These are phyloP conservation scores for Marisa cornuarietis DNA, from an alignment of 1,140 invertebrate species.

Conservation along the genomic window DNA sequence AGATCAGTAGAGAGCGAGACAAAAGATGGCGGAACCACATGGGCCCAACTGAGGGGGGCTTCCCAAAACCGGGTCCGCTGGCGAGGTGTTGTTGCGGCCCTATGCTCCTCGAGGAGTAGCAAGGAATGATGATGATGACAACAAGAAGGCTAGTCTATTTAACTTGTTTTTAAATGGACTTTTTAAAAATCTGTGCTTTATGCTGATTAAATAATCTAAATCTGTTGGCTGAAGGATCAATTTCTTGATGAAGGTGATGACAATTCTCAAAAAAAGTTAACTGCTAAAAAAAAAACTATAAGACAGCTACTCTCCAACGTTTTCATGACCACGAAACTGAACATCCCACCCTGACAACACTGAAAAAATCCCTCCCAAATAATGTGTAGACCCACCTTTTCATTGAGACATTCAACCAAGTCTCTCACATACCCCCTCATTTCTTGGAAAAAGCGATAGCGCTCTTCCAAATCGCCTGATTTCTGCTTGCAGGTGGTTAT, in stretches of 20 bases:
- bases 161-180: no score
- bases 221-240: no score
- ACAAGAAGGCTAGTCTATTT: no score
- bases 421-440: slow-evolving; percentile 94
- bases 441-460: slow-evolving; percentile 94
- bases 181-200: no score
- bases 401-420: slow-evolving; percentile 94
- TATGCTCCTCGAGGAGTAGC: no score
- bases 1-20: no score
- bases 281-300: background rate
- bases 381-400: slow-evolving; percentile 66
- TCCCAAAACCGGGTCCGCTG: no score
- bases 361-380: slow-evolving; percentile 15
- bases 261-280: background rate
- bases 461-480: slow-evolving; percentile 75
- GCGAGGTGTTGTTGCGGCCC: no score
- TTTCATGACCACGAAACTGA: slow-evolving; percentile 3
- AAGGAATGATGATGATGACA: no score
- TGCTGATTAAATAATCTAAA: no score
- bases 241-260: background rate
- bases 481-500: slow-evolving; percentile 74
- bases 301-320: background rate
- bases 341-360: slow-evolving; percentile 6
- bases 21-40: no score
- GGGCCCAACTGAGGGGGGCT: no score